These are phyloP conservation scores for Megaustenia siamemsis DNA, from an alignment of 2,888 invertebrate genomes.

Conservation along the genomic window DNA sequence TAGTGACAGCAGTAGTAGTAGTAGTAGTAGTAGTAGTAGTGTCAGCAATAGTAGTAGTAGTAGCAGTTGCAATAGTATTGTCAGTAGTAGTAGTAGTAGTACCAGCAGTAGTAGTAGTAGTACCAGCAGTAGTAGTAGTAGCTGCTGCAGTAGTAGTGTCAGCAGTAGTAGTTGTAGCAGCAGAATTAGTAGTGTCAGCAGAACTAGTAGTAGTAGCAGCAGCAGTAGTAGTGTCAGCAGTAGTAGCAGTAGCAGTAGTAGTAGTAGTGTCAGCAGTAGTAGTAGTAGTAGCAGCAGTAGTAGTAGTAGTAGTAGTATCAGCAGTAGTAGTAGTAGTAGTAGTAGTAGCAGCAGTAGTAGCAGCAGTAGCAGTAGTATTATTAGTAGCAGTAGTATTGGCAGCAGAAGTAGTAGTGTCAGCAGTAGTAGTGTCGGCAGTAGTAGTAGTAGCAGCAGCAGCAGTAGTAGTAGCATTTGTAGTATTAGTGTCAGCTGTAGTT, in stretches of 20 bases:
- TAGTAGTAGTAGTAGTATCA: not conserved
- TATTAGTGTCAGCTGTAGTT: conserved; percentile 29
- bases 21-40: conserved; percentile 14
- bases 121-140: not conserved
- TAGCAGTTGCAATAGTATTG: not conserved
- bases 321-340: conserved; percentile 24
- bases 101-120: conserved; percentile 2
- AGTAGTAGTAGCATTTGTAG: conserved; percentile 35
- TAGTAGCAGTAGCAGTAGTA: not conserved
- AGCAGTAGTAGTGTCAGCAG: not conserved
- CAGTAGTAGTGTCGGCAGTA: not conserved
- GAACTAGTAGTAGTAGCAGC: not conserved
- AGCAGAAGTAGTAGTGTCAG: conserved; percentile 6
- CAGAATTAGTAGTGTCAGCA: not conserved
- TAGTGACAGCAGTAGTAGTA: not conserved
- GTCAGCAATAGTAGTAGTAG: not conserved
- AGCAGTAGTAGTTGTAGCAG: not conserved
- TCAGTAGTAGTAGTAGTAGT: not conserved
- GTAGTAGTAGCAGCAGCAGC: conserved; percentile 22
- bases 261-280: not conserved
- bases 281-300: not conserved
- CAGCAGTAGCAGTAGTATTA: conserved; percentile 35
- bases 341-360: conserved; percentile 37
- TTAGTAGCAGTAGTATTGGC: conserved; percentile 24
- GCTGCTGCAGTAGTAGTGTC: not conserved